These are phyloP conservation scores for Cercocebus atys DNA, from an alignment of 2,113 vertebrate species.

Conservation along the genomic window DNA sequence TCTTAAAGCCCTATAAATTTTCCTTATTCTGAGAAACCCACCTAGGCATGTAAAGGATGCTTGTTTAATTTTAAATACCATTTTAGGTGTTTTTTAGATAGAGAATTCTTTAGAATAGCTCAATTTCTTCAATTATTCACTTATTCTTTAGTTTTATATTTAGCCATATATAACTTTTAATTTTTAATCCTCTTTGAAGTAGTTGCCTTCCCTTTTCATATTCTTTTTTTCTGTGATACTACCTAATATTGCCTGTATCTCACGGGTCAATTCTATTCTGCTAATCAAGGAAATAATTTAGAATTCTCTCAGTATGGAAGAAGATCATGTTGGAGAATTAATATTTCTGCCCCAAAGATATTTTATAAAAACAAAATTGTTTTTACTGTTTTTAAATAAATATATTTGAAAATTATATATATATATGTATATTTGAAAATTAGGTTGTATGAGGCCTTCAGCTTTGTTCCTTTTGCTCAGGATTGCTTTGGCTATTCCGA, in stretches of 20 bases:
- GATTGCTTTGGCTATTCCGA: no score
- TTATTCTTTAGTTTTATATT: constrained; percentile 7
- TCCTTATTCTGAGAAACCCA: not conserved
- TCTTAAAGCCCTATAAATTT: not conserved
- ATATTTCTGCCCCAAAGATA: not conserved
- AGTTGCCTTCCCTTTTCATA: not conserved
- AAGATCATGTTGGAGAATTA: not conserved
- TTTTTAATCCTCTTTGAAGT: not conserved
- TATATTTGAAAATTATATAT: no score
- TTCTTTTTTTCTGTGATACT: not conserved
- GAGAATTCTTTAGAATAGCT: not conserved
- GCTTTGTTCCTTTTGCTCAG: no score
- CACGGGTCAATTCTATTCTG: not conserved
- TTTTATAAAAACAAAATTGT: constrained; percentile 19
- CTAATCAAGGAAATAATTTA: not conserved
- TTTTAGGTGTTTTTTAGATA: constrained; percentile 9
- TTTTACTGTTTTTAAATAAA: no score
- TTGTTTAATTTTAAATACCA: not conserved
- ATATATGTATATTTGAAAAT: no score
- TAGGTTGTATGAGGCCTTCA: no score
- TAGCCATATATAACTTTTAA: not conserved
- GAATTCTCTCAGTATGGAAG: not conserved
- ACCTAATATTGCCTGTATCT: not conserved
- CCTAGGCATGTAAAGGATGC: not conserved
- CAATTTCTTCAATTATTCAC: not conserved